Conservation (phyloP, 2,888 invertebrate species). For the Latheticus oryzae region DNA sequence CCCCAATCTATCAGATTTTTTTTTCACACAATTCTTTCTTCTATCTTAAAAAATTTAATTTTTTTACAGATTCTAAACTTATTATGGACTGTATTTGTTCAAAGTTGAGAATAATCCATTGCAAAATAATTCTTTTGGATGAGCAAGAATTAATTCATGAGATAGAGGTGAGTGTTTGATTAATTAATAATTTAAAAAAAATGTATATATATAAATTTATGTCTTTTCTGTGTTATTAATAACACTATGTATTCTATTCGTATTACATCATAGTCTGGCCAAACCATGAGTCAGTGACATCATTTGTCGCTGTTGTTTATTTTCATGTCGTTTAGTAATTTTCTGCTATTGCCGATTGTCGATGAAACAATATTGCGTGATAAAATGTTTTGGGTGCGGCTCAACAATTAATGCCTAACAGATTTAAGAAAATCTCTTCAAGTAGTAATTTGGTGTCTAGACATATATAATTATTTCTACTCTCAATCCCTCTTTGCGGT, state of each 20-base stretch:
- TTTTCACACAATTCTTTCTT: no score
- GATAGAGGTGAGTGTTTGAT: constrained; percentile 77
- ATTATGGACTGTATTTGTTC: constrained; percentile 64
- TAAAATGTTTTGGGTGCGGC: constrained; percentile 39
- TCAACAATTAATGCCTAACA: constrained; percentile 40
- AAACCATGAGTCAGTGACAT: constrained; percentile 21
- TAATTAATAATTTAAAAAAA: no score
- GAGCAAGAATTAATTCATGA: constrained; percentile 91
- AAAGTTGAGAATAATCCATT: constrained; percentile 64
- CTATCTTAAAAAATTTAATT: constrained; percentile 6
- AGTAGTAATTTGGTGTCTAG: constrained; percentile 44
- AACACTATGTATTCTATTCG: constrained; percentile 14
- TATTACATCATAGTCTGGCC: constrained; percentile 28
- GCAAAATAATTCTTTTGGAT: constrained; percentile 89
- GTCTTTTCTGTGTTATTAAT: no score
- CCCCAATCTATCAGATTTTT: no score
- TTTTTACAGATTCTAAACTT: constrained; percentile 31
- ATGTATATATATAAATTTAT: no score
- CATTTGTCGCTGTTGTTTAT: constrained; percentile 16
- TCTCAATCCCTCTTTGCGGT: constrained; percentile 23
- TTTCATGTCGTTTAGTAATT: constrained; percentile 12
- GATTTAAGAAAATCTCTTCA: constrained; percentile 43
- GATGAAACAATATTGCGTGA: constrained; percentile 42
- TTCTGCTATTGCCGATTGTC: constrained; percentile 4
- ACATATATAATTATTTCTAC: constrained; percentile 41